These are phyloP conservation scores for Eupithecia dodoneata DNA, from an alignment of 2,888 invertebrate species.

Conservation along the genomic window DNA sequence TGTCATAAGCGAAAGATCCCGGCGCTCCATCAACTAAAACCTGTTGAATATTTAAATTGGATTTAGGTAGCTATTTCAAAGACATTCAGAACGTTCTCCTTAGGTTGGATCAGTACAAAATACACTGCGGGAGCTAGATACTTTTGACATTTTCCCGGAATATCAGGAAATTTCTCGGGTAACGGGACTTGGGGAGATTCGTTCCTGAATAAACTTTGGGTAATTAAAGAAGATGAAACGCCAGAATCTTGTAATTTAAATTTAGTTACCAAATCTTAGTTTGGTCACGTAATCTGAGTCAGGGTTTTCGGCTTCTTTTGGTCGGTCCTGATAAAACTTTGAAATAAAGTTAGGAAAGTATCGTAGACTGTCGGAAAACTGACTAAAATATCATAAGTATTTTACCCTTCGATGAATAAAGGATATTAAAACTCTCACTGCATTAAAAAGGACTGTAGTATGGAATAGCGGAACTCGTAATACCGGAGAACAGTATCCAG, in stretches of 20 bases:
- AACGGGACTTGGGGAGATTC: constrained; percentile 4
- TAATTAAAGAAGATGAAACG: constrained; percentile 17
- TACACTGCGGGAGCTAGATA: constrained; percentile 6
- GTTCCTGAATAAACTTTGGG: constrained; percentile 5
- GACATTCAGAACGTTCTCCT: constrained; percentile 40
- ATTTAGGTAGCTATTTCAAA: constrained; percentile 51
- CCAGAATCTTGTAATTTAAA: constrained; percentile 11
- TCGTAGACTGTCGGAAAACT: neutral
- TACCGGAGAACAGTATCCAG: too few relatives aligned
- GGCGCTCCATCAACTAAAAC: constrained; percentile 62
- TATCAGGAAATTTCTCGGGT: constrained; percentile 2
- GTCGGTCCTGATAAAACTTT: neutral
- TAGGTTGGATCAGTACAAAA: constrained; percentile 23
- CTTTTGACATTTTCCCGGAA: constrained; percentile 13
- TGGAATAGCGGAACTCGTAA: too few relatives aligned
- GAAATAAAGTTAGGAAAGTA: constrained; percentile 4
- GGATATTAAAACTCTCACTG: neutral
- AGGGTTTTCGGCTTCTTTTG: neutral
- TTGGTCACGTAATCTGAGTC: constrained; percentile 15
- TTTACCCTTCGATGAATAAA: neutral
- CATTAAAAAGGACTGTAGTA: neutral
- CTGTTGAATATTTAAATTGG: constrained; percentile 77
- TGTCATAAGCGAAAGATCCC: constrained; percentile 58
- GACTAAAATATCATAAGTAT: neutral
- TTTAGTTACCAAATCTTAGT: constrained; percentile 5